Percentiles rank a stretch among this genome's conserved stretches.
These are phyloP conservation scores for Chrysodeixis includens DNA, from an alignment of 2,888 invertebrate genomes.

Conservation along the genomic window DNA sequence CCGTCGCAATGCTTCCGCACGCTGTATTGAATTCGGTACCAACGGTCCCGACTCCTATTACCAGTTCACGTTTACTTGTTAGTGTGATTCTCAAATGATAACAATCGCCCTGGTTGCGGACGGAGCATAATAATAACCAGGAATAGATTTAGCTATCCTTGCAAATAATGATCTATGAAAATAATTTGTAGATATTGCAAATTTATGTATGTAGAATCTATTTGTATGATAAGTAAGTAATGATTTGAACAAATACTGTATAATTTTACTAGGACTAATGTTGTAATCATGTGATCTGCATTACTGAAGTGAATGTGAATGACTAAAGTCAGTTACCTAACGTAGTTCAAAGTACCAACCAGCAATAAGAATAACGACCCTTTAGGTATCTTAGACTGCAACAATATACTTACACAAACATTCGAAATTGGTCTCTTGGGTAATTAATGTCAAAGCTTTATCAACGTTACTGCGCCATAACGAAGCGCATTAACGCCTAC, in stretches of 20 bases:
- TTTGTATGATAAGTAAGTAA: not conserved
- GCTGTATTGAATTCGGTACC: conserved; percentile 84
- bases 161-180: conserved; percentile 49
- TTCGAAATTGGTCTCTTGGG: conserved; percentile 26
- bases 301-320: not conserved
- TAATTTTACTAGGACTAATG: not conserved
- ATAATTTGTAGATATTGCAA: conserved; percentile 30
- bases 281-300: not conserved
- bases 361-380: conserved; percentile 27
- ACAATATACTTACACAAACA: conserved; percentile 30
- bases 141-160: conserved; percentile 54
- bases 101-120: conserved; percentile 72
- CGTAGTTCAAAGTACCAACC: conserved; percentile 31
- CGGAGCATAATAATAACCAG: conserved; percentile 67
- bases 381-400: conserved; percentile 25
- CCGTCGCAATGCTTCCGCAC: conserved; percentile 82
- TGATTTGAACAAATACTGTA: not conserved
- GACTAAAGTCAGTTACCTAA: conserved; percentile 28
- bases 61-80: conserved; percentile 83
- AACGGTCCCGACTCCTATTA: conserved; percentile 78
- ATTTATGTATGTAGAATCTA: not conserved
- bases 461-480: conserved; percentile 17
- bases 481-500: conserved; percentile 46
- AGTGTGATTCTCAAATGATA: conserved; percentile 85
- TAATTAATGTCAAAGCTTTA: conserved; percentile 44